Conservation (phyloP, 1,140 invertebrate genomes). For the Drosophila seguyi region DNA sequence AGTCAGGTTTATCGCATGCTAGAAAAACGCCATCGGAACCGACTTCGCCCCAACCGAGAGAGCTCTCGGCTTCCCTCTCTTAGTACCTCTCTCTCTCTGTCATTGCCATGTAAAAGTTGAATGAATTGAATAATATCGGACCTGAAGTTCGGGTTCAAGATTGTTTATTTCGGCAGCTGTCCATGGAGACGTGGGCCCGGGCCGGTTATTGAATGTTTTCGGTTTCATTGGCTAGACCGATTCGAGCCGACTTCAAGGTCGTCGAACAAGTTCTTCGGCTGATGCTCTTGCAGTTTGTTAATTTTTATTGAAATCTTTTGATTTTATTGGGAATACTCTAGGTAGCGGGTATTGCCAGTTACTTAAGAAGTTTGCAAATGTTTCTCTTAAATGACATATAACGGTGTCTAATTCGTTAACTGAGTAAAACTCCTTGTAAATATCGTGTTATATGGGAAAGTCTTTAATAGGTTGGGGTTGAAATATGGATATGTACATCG, state of each 20-base stretch:
- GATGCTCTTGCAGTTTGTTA: constrained; percentile 37
- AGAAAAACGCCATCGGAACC: constrained; percentile 24
- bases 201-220: constrained; percentile 70
- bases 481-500: not conserved
- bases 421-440: no score
- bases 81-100: constrained; percentile 9
- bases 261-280: constrained; percentile 71
- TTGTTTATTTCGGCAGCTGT: constrained; percentile 68
- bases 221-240: constrained; percentile 70
- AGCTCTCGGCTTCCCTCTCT: not conserved
- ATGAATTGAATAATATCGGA: constrained; percentile 67
- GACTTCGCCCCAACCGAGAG: constrained; percentile 1
- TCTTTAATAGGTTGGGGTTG: no score
- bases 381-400: no score
- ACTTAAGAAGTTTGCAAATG: not conserved
- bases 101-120: constrained; percentile 77
- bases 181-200: constrained; percentile 41
- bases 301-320: constrained; percentile 33
- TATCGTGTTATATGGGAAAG: no score
- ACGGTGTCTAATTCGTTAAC: no score
- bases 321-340: constrained; percentile 22
- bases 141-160: constrained; percentile 74
- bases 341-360: not conserved
- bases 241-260: constrained; percentile 64
- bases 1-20: constrained; percentile 57